These are phyloP conservation scores for Chaetorhynchus papuensis DNA, from an alignment of 2,113 vertebrate genomes.

Conservation along the genomic window DNA sequence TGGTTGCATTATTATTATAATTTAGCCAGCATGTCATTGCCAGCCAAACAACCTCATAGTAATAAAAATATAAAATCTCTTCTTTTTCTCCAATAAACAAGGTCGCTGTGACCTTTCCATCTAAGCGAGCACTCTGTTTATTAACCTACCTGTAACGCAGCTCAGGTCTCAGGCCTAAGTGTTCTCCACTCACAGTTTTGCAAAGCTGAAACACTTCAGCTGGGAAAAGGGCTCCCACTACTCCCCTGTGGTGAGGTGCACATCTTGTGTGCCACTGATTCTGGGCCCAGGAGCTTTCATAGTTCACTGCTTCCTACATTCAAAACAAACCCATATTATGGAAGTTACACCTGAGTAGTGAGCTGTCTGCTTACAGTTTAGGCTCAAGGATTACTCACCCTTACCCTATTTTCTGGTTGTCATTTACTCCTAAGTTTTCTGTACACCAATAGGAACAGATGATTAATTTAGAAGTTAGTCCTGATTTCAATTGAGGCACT, in stretches of 20 bases:
- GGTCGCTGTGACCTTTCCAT: not conserved
- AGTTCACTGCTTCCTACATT: not conserved
- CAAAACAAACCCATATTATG: not conserved
- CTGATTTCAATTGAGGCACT: not conserved
- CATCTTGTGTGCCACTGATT: not conserved
- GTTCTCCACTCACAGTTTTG: not conserved
- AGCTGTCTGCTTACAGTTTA: not conserved
- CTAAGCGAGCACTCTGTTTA: accelerated
- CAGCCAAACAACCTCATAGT: not conserved
- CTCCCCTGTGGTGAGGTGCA: not conserved
- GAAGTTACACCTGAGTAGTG: not conserved
- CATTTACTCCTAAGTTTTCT: not conserved
- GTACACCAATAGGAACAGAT: not conserved
- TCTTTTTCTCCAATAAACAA: not conserved
- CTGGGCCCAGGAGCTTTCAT: not conserved
- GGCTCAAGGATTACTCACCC: not conserved
- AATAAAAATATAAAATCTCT: not conserved
- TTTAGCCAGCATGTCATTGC: not conserved
- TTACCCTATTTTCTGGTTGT: not conserved
- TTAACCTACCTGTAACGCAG: not conserved
- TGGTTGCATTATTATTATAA: not conserved
- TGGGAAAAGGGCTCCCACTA: not conserved
- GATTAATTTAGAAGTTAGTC: not conserved
- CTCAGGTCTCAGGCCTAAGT: not conserved
- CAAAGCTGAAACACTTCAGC: not conserved